Evolutionary conservation across 2,888 invertebrate species (phyloP), one percentile per base, ranked within the genome.

Genomic region (Thymelicus acteon): DNA sequence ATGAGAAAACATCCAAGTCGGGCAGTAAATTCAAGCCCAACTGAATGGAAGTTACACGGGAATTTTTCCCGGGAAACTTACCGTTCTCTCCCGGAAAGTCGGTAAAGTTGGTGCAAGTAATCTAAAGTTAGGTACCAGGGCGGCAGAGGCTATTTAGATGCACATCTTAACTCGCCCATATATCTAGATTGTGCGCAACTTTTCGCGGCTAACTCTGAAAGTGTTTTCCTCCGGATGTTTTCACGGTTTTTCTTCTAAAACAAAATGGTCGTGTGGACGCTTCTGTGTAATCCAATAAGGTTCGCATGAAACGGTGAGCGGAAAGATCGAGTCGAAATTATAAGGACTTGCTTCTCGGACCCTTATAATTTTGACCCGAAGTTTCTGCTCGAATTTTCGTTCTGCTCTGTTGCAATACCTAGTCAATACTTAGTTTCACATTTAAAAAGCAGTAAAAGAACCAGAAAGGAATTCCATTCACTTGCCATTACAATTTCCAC

Each of bases 71-170:
- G 63, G 77, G 79, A 83, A 87, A 89, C 85, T 89, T 84, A 81
- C 83, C 83, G 82, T 83, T 85, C 84, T 81, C 80, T 79, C 77
- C 79, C 75, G 82, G 83, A 82, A 87, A 87, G 84, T 85, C 86
- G 85, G 86, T 84, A 86, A 91, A 91, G 82, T 92, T 91, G 87
- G 86, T 88, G 92, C 90, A 92, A 93, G 93, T 93, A 93, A 93
- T 93, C 93, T 93, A 93, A 93, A 93, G 88, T 93, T 93, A 88
- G 91, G 89, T 91, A 89, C 88, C 89, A 89, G 82, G 86, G 88
- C 87, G 86, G 90, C 91, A 87, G 89, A 88, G 87, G 92, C 93
- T 92, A 92, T 93, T 93, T 93, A 93, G 93, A 93, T 92, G 93
- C 90, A 90, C 93, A 93, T 93, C 93, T 93, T 92, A 93, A 93